Percentiles rank a stretch among this genome's conserved stretches.
Evolutionary conservation across 2,113 vertebrate genomes (phyloP).

Genomic region (Peromyscus maniculatus): DNA sequence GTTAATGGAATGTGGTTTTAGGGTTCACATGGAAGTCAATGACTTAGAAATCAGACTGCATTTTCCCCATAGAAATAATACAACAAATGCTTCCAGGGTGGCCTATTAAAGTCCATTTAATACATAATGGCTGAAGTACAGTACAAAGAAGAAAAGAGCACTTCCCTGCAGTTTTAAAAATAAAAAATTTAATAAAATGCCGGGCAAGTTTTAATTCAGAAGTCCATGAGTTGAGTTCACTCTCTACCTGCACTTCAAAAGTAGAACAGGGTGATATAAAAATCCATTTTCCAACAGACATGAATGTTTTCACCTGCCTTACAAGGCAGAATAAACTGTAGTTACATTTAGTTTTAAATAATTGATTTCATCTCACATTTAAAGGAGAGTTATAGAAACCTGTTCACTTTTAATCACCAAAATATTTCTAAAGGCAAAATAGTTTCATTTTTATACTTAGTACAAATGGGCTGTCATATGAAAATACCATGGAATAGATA

Average conservation of each 20-base stretch:
- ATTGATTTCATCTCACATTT: background rate
- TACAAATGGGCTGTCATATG: background rate
- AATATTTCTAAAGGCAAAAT: background rate
- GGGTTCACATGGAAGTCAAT: background rate
- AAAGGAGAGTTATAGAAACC: background rate
- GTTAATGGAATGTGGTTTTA: background rate
- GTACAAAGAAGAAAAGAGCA: background rate
- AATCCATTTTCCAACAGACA: constrained; percentile 1
- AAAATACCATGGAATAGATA: background rate
- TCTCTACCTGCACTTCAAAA: background rate
- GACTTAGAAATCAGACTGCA: constrained; percentile 19
- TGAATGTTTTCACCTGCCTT: background rate
- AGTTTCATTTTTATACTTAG: background rate
- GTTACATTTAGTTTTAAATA: constrained; percentile 6
- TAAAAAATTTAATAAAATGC: constrained; percentile 11
- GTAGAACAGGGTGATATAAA: background rate
- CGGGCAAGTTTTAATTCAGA: constrained; percentile 29
- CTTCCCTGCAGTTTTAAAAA: background rate
- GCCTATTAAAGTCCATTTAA: constrained; percentile 41
- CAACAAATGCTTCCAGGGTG: background rate
- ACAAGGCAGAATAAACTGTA: background rate
- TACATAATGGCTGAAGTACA: background rate
- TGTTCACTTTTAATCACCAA: background rate
- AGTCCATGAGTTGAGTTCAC: background rate
- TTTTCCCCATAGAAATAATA: constrained; percentile 36